Percentiles rank a stretch among this genome's conserved stretches.
Conservation (phyloP, 2,888 invertebrate species). For the Hecatera dysodea region DNA sequence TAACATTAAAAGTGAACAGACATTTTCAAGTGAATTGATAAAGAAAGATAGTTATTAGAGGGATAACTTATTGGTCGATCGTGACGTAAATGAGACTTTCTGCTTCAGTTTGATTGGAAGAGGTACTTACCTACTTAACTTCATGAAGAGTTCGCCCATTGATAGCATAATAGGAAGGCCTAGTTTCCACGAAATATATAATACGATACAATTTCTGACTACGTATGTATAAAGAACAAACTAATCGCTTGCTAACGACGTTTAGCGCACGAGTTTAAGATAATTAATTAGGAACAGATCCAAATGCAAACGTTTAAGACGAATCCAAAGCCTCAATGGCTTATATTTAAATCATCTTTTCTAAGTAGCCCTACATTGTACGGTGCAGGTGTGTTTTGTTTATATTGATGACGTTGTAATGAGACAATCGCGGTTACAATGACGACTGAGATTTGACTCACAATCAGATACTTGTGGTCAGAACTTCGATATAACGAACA, state of each 20-base stretch:
- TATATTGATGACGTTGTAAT: background rate
- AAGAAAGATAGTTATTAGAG: background rate
- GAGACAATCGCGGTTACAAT: slow-evolving; percentile 15
- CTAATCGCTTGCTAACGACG: background rate
- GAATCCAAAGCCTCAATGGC: background rate
- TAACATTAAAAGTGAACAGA: background rate
- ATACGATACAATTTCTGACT: background rate
- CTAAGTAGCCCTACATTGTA: slow-evolving; percentile 1
- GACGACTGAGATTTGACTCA: slow-evolving; percentile 13
- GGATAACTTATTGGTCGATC: background rate
- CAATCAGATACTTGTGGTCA: background rate
- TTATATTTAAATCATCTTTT: slow-evolving; percentile 14
- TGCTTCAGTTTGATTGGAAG: background rate
- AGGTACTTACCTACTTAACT: background rate
- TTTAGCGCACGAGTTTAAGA: slow-evolving; percentile 1
- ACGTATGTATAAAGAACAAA: background rate
- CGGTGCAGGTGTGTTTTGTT: slow-evolving; percentile 16
- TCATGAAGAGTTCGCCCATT: background rate
- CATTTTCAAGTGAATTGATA: background rate
- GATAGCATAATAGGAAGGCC: background rate
- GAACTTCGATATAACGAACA: no score
- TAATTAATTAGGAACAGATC: slow-evolving; percentile 5
- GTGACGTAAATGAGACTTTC: background rate
- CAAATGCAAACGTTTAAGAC: slow-evolving; percentile 18
- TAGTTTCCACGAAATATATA: background rate